These are phyloP conservation scores for Nemopilema nomurai DNA, from an alignment of 30 jellyfish, hydroid and myxozoan species.

Conservation along the genomic window DNA sequence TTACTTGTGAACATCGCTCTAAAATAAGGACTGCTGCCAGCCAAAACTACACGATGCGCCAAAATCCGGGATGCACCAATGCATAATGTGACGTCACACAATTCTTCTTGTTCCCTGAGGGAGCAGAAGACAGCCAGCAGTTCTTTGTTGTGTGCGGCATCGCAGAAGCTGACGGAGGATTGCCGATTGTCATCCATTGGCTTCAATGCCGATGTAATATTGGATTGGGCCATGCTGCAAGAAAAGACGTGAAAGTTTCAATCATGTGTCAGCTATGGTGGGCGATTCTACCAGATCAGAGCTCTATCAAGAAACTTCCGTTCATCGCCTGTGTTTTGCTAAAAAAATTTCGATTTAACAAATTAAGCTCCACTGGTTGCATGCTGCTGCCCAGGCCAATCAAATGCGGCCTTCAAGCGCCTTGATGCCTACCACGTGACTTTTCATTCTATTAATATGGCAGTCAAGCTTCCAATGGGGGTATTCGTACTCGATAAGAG, in stretches of 20 bases:
- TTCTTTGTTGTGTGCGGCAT: conserved; percentile 85
- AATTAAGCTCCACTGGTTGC: too few species aligned
- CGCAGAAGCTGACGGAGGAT: conserved; percentile 66
- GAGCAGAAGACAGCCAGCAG: conserved; percentile 74
- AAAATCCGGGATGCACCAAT: conserved; percentile 68
- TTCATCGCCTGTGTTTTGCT: too few species aligned
- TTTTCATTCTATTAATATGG: too few species aligned
- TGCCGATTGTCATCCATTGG: conserved; percentile 63
- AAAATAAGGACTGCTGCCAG: conserved; percentile 96
- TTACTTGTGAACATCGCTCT: conserved; percentile 98
- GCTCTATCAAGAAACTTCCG: too few species aligned
- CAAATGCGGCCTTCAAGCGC: too few species aligned
- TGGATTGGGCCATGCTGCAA: conserved; percentile 65
- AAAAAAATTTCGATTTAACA: too few species aligned
- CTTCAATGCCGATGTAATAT: conserved; percentile 47
- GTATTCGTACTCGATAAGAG: too few species aligned
- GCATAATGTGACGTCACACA: conserved; percentile 77
- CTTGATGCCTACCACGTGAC: too few species aligned
- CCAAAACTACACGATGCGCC: conserved; percentile 81
- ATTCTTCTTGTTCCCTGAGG: conserved; percentile 85
- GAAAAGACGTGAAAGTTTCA: background rate
- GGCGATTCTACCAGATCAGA: background rate
- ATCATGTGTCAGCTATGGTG: background rate
- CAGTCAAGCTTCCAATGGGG: too few species aligned
- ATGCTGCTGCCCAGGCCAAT: too few species aligned